These are phyloP conservation scores for Samia ricini DNA, from an alignment of 1,140 invertebrate species.

Conservation along the genomic window DNA sequence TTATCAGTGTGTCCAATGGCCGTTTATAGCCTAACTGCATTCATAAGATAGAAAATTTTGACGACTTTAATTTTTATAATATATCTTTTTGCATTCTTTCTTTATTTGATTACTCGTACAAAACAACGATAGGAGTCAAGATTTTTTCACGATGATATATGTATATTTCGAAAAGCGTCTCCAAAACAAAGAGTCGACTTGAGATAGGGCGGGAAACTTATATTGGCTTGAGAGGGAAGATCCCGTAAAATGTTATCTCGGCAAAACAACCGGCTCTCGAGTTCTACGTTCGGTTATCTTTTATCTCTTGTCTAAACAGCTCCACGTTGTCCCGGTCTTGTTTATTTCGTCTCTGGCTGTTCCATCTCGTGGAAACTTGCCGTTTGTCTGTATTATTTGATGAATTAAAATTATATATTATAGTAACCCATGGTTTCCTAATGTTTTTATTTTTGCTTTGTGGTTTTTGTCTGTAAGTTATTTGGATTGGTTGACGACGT, in stretches of 20 bases:
- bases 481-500: too few species aligned
- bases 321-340: conserved; percentile 23
- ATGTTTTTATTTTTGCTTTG: too few species aligned
- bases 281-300: conserved; percentile 31
- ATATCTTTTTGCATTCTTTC: too few species aligned
- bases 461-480: too few species aligned
- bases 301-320: conserved; percentile 46
- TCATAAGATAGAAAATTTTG: too few species aligned
- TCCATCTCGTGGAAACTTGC: not conserved
- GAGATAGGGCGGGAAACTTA: conserved; percentile 40
- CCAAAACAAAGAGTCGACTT: not conserved
- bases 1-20: too few species aligned
- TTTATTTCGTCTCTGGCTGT: conserved; percentile 26
- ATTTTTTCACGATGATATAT: not conserved
- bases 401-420: too few species aligned
- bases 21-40: too few species aligned
- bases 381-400: not conserved
- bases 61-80: too few species aligned
- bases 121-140: not conserved
- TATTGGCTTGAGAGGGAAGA: conserved; percentile 31
- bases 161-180: not conserved
- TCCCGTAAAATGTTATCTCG: conserved; percentile 40
- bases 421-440: too few species aligned
- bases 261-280: conserved; percentile 40
- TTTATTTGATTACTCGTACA: not conserved